A percentile compares a stretch with the other conserved stretches of the same genome.
Evolutionary conservation across 1,140 invertebrate species (phyloP).

Genomic region (Teleogryllus occipitalis): DNA sequence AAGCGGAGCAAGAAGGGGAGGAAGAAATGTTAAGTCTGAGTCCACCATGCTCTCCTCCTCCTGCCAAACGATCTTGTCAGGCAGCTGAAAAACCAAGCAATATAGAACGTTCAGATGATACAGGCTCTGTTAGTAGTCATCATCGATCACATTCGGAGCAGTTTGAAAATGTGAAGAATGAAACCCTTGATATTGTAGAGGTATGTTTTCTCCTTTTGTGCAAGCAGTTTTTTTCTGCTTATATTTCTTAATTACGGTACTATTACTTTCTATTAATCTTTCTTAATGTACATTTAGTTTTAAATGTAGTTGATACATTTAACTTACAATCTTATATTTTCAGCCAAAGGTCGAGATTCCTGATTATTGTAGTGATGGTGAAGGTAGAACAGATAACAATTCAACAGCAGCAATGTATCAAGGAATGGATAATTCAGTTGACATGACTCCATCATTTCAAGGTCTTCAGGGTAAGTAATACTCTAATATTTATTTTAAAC

Average conservation of each 20-base stretch:
- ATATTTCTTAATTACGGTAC: neutral
- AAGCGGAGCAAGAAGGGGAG: conserved; percentile 9
- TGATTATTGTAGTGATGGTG: conserved; percentile 48
- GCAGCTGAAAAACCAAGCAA: neutral
- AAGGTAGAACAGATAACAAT: conserved; percentile 24
- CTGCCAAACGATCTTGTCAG: conserved; percentile 14
- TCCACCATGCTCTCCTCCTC: conserved; percentile 13
- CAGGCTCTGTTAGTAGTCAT: neutral
- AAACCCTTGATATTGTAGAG: conserved; percentile 40
- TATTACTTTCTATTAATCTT: neutral
- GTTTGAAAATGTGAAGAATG: neutral
- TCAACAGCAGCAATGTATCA: neutral
- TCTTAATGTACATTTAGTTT: neutral
- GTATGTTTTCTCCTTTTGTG: conserved; percentile 26
- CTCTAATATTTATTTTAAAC: neutral
- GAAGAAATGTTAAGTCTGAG: conserved; percentile 15
- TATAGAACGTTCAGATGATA: neutral
- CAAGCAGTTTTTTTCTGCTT: too few relatives aligned
- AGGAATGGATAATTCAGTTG: conserved; percentile 21
- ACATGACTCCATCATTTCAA: conserved; percentile 17
- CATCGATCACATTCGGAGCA: neutral
- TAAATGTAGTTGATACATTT: neutral
- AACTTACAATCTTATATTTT: conserved; percentile 13
- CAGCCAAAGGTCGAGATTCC: conserved; percentile 49
- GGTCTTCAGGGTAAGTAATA: conserved; percentile 14